Conservation (phyloP, 2,888 invertebrate genomes). For the Harpalus rubripes region DNA sequence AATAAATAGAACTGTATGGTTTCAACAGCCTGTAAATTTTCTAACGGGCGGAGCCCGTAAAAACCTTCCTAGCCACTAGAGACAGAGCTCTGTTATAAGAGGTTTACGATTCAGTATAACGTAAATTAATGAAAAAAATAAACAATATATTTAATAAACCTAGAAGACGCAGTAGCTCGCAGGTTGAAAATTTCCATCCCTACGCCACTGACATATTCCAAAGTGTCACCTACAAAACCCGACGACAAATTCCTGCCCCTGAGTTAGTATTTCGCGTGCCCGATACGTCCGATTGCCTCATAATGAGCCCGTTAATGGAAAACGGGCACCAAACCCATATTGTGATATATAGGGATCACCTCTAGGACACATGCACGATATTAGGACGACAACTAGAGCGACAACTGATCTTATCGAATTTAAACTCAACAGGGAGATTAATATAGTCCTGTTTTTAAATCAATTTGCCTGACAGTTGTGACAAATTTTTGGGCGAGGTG, state of each 20-base stretch:
- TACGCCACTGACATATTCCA: slow-evolving; percentile 11
- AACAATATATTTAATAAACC: no score
- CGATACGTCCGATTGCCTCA: background rate
- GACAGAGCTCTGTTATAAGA: no score
- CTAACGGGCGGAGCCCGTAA: no score
- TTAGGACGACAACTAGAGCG: background rate
- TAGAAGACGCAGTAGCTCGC: no score
- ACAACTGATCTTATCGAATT: slow-evolving; percentile 43
- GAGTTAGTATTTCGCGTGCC: background rate
- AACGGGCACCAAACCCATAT: background rate
- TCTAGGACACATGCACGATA: slow-evolving; percentile 14
- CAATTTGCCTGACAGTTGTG: slow-evolving; percentile 22
- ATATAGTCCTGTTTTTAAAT: slow-evolving; percentile 30
- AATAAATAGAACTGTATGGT: no score
- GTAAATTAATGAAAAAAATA: no score
- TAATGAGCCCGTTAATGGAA: background rate
- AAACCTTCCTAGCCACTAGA: no score
- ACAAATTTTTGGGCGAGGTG: slow-evolving; percentile 36
- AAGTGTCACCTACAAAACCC: slow-evolving; percentile 48
- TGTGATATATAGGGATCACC: background rate
- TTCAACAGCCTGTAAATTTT: no score
- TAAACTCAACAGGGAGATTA: slow-evolving; percentile 13
- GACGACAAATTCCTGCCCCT: slow-evolving; percentile 56
- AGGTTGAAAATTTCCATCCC: background rate
- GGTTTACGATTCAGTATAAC: no score